Evolutionary conservation across 2,888 invertebrate species (phyloP), one percentile per base, ranked within the genome.

Genomic region (Ochlodes sylvanus): DNA sequence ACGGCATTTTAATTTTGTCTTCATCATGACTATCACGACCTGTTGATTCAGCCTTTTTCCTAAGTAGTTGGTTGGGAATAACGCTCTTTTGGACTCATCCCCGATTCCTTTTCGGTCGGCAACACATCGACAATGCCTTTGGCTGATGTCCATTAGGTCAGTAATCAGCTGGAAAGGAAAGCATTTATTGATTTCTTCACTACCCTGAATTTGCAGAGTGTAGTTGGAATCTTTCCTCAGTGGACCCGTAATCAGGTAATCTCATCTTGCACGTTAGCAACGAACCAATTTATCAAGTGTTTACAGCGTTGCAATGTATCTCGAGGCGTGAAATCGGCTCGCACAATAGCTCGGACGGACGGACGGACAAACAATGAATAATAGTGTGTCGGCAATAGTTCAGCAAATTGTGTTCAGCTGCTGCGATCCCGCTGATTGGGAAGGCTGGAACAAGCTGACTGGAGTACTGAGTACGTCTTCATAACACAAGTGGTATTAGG

Each of bases 351-450:
- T 34, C 64, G 64, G 50, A 57, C 64, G 65, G 52, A 64, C 66
- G 66, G 66, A 66, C 66, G 66, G 66, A 66, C 66, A 61, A 61
- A 61, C 61, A 66, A 66, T 66, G 66, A 66, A 66, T 65, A 65
- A 65, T 65, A 65, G 65, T 52, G 41, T 66, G 66, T 66, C 66
- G 66, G 66, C 66, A 66, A 66, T 54, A 50, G 60, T 27, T 44
- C 42, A 65, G 52, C 65, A 65, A 65, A 65, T 65, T 65, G 65
- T 50, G 57, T 41, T 50, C 42, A 32, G 65, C 50, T 60, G 66
- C 66, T 38, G 57, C 57, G 56, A 64, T 56, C 64, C 60, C 42
- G 50, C 32, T 52, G 66, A 65, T 65, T 57, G 58, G 57, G 38
- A 9, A 19, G n/a, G 50, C 57, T n/a, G n/a, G n/a, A 57, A 64